Percentiles rank a stretch among this genome's conserved stretches.
phyloP scores from a whole-genome alignment of 2,888 invertebrate genomes.

The Therioaphis trifolii region DNA sequence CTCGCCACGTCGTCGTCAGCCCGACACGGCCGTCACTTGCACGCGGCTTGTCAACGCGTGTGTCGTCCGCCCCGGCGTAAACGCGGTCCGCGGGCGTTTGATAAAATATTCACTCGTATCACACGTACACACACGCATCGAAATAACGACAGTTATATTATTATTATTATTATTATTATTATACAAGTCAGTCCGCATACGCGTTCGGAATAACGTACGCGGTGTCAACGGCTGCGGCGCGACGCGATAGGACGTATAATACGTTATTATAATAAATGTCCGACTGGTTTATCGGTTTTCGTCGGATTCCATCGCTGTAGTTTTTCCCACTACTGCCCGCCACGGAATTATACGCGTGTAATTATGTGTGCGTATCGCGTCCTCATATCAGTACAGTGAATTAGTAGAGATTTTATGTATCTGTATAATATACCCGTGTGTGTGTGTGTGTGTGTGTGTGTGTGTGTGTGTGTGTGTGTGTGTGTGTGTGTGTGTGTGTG shows the following conservation, averaged over 20 bases:
- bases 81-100: no score
- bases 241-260: neutral
- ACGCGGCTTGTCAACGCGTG: no score
- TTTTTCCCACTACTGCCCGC: neutral
- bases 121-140: no score
- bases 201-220: neutral
- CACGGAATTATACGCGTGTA: slow-evolving; percentile 26
- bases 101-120: no score
- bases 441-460: no score
- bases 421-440: neutral
- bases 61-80: no score
- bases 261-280: neutral
- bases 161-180: no score
- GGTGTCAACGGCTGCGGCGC: neutral
- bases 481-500: no score
- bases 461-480: no score
- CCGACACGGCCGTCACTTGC: no score
- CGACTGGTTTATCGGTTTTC: slow-evolving; percentile 45
- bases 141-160: no score
- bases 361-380: slow-evolving; percentile 45
- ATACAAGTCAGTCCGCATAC: neutral
- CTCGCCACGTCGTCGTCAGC: no score
- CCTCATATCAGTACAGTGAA: slow-evolving; percentile 33
- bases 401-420: slow-evolving; percentile 43
- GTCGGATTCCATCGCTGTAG: slow-evolving; percentile 39